Percentiles rank a stretch among this genome's conserved stretches.
Evolutionary conservation across 2,113 vertebrate species (phyloP).

Genomic region (Condylura cristata): DNA sequence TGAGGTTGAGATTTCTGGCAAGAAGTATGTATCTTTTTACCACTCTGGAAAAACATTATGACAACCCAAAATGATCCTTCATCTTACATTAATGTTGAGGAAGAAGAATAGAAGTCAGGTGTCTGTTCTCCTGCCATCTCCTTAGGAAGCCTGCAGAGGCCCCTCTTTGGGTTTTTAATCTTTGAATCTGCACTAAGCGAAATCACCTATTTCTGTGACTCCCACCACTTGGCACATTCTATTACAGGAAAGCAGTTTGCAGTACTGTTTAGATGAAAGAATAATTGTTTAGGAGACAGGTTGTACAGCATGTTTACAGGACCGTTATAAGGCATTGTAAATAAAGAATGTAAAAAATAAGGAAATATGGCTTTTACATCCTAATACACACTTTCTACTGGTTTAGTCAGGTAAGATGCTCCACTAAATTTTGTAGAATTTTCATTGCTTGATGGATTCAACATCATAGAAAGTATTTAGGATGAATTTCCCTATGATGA

Average conservation of each 20-base stretch:
- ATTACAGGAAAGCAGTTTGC: not conserved
- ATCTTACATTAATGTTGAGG: not conserved
- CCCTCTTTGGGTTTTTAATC: no score
- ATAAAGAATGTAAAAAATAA: not conserved
- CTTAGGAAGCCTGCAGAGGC: not conserved
- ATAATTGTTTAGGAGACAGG: not conserved
- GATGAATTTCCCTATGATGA: not conserved
- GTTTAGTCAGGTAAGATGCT: not conserved
- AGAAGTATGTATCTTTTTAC: not conserved
- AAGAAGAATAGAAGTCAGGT: not conserved
- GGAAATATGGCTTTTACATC: not conserved
- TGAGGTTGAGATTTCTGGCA: not conserved
- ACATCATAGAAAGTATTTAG: not conserved
- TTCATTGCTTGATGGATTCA: not conserved
- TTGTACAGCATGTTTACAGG: not conserved
- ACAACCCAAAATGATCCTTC: not conserved
- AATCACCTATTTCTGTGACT: not conserved
- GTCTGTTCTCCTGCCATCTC: fast-evolving
- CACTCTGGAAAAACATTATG: not conserved
- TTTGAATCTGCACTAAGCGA: not conserved
- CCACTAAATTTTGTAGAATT: not conserved
- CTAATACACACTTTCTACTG: not conserved
- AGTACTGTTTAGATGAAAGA: not conserved
- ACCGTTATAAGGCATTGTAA: not conserved
- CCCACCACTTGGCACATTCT: not conserved